These are phyloP conservation scores for Parauchenoglanis punctatus DNA, from an alignment of 2,797 vertebrate genomes.

Conservation along the genomic window DNA sequence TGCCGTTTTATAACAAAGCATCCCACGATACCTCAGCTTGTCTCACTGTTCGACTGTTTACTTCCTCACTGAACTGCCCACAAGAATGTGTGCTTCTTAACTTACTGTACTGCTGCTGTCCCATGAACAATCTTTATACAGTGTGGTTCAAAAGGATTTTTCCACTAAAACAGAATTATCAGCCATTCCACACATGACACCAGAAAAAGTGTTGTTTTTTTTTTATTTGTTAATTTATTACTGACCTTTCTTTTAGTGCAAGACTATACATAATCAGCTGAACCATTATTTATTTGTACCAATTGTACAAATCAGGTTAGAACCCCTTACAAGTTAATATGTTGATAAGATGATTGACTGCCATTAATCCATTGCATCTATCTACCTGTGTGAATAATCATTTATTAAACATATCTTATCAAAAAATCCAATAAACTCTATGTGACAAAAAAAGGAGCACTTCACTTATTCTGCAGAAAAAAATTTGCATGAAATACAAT, in stretches of 20 bases:
- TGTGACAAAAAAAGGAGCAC: conserved; percentile 21
- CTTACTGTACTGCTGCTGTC: background rate
- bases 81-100: background rate
- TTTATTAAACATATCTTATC: background rate
- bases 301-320: background rate
- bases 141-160: background rate
- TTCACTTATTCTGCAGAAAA: conserved; percentile 8
- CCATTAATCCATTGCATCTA: conserved; percentile 4
- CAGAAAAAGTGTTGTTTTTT: background rate
- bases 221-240: conserved; percentile 2
- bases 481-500: background rate
- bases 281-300: conserved; percentile 11
- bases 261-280: background rate
- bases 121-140: background rate
- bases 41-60: background rate
- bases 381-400: conserved; percentile 16
- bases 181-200: background rate
- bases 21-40: background rate
- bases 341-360: conserved; percentile 2
- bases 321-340: background rate
- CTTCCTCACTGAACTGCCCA: background rate
- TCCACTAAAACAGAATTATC: background rate
- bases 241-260: background rate
- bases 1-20: background rate
- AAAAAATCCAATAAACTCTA: conserved; percentile 41